Evolutionary conservation across 2,797 vertebrate genomes (phyloP), one percentile per base, ranked within the genome.

Genomic region (Tachyglossus aculeatus): DNA sequence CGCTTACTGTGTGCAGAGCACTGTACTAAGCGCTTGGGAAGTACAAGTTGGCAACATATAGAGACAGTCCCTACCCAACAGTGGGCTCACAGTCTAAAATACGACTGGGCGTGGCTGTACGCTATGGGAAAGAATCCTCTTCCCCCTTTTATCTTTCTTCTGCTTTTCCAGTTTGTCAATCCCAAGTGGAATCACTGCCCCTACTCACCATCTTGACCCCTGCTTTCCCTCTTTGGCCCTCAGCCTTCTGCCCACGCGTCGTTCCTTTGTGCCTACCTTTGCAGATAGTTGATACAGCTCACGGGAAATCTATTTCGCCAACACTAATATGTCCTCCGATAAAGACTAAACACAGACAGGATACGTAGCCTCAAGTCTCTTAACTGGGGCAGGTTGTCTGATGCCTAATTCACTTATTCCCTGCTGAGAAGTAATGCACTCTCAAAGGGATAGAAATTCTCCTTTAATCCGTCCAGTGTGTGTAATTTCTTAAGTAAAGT

Each of bases 401-500:
- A 5, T 8, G 31, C 47, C 25, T 9, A 24, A 24, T 34, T 52
- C 34, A n/a, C 38, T n/a, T 22, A 18, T 12, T 38, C 47, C 62
- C 68, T 54, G 53, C 54, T 48, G 54, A 51, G 13, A 2, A 67
- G 45, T 51, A 45, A 29, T 41, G 38, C n/a, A 21, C 40, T 68
- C 39, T 48, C 44, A 22, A 57, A n/a, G n/a, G 48, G 59, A 74
- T 45, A 29, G 34, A 4, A 12, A 18, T 22, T 44, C 18, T 43
- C 48, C 24, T 59, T 59, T 80, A 71, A 56, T 59, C n/a, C 6
- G 21, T 59, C 59, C 77, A 71, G 9, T 53, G 31, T 78, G 67
- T 70, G 27, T 31, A 12, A 52, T 45, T 75, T 77, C 47, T 71
- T 66, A 67, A 72, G 45, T n/a, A n/a, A 82, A 59, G 75, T 62